phyloP scores from a whole-genome alignment of 2,797 vertebrate species.

The Lophotriccus pileatus region DNA sequence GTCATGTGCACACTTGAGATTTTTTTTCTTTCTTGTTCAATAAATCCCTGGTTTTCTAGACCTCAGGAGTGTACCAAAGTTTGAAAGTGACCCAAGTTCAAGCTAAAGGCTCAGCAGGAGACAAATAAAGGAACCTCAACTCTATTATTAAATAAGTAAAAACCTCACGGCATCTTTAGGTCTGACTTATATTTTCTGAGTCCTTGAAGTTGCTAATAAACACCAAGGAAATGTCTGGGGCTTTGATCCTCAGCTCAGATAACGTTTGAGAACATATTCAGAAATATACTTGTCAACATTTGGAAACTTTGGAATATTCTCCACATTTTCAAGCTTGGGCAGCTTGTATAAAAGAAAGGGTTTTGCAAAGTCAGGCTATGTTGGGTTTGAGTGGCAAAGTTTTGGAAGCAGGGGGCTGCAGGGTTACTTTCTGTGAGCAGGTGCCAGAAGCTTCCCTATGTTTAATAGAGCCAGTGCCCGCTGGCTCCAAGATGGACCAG shows the following conservation, averaged over 20 bases:
- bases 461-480: background rate
- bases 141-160: constrained; percentile 52
- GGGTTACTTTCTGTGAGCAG: background rate
- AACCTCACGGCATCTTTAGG: background rate
- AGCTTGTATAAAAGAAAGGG: background rate
- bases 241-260: background rate
- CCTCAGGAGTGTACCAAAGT: constrained; percentile 10
- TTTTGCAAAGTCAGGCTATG: background rate
- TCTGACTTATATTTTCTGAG: constrained; percentile 33
- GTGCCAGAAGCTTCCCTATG: background rate
- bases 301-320: background rate
- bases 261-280: background rate
- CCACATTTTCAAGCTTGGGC: background rate
- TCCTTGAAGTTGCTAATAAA: constrained; percentile 47
- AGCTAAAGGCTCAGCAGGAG: constrained; percentile 55
- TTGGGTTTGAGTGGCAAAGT: background rate
- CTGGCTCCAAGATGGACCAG: background rate
- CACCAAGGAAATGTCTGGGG: background rate
- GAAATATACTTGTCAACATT: background rate
- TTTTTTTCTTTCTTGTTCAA: constrained; percentile 43
- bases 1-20: constrained; percentile 34
- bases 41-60: constrained; percentile 45
- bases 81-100: constrained; percentile 58
- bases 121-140: constrained; percentile 45
- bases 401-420: background rate